Evolutionary conservation across 2,797 vertebrate species (phyloP).

Genomic region (Oryzias sinensis): DNA sequence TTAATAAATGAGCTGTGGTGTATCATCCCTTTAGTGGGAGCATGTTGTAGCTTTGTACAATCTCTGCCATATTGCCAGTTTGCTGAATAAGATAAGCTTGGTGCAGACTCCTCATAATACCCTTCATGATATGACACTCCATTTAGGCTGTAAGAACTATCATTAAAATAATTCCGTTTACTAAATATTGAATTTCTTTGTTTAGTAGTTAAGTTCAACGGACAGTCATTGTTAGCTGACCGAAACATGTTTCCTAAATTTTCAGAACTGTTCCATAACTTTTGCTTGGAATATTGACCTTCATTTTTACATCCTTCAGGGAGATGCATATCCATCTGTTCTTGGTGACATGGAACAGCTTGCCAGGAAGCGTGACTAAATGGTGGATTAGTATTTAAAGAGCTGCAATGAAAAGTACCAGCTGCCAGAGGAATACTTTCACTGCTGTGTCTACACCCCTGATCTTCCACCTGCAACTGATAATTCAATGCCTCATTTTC

Average conservation of each 20-base stretch:
- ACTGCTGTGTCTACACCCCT: slow-evolving; percentile 39
- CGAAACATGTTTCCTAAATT: slow-evolving; percentile 52
- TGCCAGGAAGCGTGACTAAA: slow-evolving; percentile 46
- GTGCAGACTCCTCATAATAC: slow-evolving; percentile 80
- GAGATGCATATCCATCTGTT: slow-evolving; percentile 41
- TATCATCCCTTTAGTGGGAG: slow-evolving; percentile 58
- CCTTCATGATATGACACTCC: slow-evolving; percentile 81
- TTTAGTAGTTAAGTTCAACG: slow-evolving; percentile 88
- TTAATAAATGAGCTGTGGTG: slow-evolving; percentile 63
- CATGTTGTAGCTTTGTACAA: slow-evolving; percentile 54
- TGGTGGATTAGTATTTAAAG: slow-evolving; percentile 51
- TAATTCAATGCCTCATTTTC: slow-evolving; percentile 67
- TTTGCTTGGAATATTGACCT: slow-evolving; percentile 54
- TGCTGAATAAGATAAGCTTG: slow-evolving; percentile 76
- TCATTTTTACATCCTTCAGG: slow-evolving; percentile 33
- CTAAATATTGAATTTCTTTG: slow-evolving; percentile 76
- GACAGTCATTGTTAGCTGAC: slow-evolving; percentile 70
- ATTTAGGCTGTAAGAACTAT: slow-evolving; percentile 81
- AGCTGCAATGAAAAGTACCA: slow-evolving; percentile 34
- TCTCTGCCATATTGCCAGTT: slow-evolving; percentile 73
- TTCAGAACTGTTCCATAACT: slow-evolving; percentile 69
- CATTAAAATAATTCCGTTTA: slow-evolving; percentile 67
- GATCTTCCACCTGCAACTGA: slow-evolving; percentile 48
- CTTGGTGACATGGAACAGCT: slow-evolving; percentile 40
- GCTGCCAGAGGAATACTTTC: slow-evolving; percentile 34